These are phyloP conservation scores for Dendrolimus pini DNA, from an alignment of 2,888 invertebrate genomes.

Conservation along the genomic window DNA sequence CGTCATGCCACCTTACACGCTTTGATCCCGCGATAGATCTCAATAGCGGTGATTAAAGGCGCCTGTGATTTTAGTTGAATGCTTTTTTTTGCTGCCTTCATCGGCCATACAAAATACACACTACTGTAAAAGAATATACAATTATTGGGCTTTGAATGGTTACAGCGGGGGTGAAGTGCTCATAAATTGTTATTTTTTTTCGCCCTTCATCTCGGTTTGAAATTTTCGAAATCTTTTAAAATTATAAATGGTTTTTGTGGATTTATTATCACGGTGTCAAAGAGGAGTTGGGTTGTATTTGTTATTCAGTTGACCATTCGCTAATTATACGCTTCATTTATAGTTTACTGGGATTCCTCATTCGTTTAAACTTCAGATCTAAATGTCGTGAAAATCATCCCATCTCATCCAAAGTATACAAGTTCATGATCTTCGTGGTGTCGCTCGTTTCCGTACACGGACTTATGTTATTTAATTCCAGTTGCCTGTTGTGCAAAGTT, in stretches of 20 bases:
- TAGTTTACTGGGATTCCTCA: conserved; percentile 8
- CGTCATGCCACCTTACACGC: conserved; percentile 49
- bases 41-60: conserved; percentile 77
- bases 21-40: conserved; percentile 75
- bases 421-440: too few species aligned
- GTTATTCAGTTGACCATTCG: conserved; percentile 41
- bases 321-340: conserved; percentile 57
- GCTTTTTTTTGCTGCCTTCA: conserved; percentile 67
- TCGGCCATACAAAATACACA: conserved; percentile 68
- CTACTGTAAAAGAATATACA: conserved; percentile 77
- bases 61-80: conserved; percentile 75
- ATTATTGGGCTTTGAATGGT: conserved; percentile 74
- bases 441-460: too few species aligned
- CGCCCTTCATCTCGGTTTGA: conserved; percentile 24
- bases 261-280: conserved; percentile 56
- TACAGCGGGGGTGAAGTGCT: conserved; percentile 75
- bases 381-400: too few species aligned
- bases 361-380: conserved; percentile 1
- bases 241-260: conserved; percentile 57
- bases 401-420: too few species aligned
- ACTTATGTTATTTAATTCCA: too few species aligned
- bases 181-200: conserved; percentile 72
- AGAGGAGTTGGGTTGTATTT: conserved; percentile 41
- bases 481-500: too few species aligned
- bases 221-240: conserved; percentile 62